Percentiles rank a stretch among this genome's conserved stretches.
Conservation (phyloP, 92 coral and sea anemone genomes). For the Epizoanthus fatuus region DNA sequence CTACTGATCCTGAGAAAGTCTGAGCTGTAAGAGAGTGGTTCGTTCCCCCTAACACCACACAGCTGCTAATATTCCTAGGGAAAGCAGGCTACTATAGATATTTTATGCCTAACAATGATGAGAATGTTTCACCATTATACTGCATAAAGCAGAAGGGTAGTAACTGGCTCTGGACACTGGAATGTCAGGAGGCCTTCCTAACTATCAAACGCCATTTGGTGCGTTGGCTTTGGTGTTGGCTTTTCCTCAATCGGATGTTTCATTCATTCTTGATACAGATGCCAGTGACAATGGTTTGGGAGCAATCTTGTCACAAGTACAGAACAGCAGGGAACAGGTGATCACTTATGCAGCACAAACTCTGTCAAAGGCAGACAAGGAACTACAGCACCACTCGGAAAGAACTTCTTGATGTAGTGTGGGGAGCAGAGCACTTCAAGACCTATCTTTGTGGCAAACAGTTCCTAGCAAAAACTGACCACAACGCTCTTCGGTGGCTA, state of each 20-base stretch:
- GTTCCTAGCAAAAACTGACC: slow-evolving; percentile 10
- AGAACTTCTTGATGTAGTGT: slow-evolving; percentile 16
- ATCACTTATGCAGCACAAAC: not conserved
- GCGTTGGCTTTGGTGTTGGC: slow-evolving; percentile 14
- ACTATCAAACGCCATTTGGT: slow-evolving; percentile 22
- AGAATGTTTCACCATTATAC: slow-evolving; percentile 44
- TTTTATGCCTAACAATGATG: slow-evolving; percentile 25
- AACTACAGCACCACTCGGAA: slow-evolving; percentile 27
- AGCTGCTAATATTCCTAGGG: no score
- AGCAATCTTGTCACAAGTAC: no score
- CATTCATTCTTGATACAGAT: not conserved
- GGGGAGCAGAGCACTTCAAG: not conserved
- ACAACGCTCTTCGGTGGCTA: slow-evolving; percentile 4
- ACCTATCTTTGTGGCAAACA: not conserved
- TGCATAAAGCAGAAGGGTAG: slow-evolving; percentile 14
- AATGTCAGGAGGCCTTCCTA: slow-evolving; percentile 27
- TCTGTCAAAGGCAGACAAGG: not conserved
- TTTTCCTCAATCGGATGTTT: slow-evolving; percentile 20
- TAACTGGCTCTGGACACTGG: not conserved
- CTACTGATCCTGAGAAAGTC: no score
- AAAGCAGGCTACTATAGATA: no score
- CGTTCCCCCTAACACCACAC: no score
- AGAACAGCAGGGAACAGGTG: not conserved
- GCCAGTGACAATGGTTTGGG: no score
- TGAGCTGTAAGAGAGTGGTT: no score